These are phyloP conservation scores for Trissolcus brochymenae DNA, from an alignment of 2,888 invertebrate genomes.

Conservation along the genomic window DNA sequence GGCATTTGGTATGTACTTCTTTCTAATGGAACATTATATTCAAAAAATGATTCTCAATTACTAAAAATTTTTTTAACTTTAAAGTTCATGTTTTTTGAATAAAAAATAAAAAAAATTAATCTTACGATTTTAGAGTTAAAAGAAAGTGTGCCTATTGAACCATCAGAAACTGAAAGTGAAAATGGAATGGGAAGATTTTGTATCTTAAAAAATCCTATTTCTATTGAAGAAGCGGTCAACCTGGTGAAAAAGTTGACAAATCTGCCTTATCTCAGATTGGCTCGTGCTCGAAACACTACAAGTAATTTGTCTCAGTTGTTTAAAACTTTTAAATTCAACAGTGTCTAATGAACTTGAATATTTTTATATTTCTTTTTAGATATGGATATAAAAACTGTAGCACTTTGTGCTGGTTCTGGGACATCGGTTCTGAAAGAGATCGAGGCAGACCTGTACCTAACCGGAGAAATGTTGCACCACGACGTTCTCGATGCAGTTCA, in stretches of 20 bases:
- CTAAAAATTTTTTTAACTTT: no score
- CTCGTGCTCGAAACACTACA: conserved; percentile 79
- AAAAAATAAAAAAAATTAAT: neutral
- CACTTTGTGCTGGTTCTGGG: conserved; percentile 94
- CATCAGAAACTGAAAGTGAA: conserved; percentile 55
- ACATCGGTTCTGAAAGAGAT: conserved; percentile 84
- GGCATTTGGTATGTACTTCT: conserved; percentile 77
- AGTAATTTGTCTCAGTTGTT: conserved; percentile 5
- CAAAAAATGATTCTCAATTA: no score
- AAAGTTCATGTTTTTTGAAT: no score
- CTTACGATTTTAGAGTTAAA: conserved; percentile 49
- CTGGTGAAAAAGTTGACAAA: conserved; percentile 84
- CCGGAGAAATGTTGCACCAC: conserved; percentile 97
- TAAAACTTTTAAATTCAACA: neutral
- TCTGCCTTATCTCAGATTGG: conserved; percentile 84
- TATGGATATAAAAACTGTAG: conserved; percentile 81
- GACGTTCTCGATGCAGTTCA: conserved; percentile 92
- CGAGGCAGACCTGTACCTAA: conserved; percentile 88
- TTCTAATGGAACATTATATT: no score
- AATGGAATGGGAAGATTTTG: conserved; percentile 81
- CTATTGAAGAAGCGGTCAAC: conserved; percentile 81
- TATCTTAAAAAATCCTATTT: conserved; percentile 77
- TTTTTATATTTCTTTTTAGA: conserved; percentile 67
- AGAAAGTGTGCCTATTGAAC: conserved; percentile 68
- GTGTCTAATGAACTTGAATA: neutral